A percentile compares a stretch with the other conserved stretches of the same genome.
Evolutionary conservation across 1,140 invertebrate species (phyloP).

Genomic region (Pseudomyrmex pallidus): DNA sequence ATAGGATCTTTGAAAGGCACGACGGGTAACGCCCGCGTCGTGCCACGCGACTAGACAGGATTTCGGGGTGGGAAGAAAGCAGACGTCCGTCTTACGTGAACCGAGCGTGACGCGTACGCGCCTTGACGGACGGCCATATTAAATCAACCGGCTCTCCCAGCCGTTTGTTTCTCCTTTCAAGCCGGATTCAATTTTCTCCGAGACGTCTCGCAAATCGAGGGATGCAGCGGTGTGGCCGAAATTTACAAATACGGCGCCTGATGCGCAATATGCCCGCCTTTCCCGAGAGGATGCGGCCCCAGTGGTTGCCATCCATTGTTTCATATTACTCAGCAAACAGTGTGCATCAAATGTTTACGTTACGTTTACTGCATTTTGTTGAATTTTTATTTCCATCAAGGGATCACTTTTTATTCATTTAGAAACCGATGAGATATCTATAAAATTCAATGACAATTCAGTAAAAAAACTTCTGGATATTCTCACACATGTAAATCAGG

Average conservation of each 20-base stretch:
- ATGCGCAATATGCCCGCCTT: constrained; percentile 65
- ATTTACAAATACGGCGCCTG: constrained; percentile 78
- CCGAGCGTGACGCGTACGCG: constrained; percentile 66
- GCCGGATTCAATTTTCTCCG: constrained; percentile 82
- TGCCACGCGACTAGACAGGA: constrained; percentile 75
- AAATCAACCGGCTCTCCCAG: constrained; percentile 77
- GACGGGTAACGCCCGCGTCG: constrained; percentile 64
- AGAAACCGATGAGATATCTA: neutral
- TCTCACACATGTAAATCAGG: too few species aligned
- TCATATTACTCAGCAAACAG: neutral
- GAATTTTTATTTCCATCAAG: neutral
- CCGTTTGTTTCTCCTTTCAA: constrained; percentile 80
- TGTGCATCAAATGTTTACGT: neutral
- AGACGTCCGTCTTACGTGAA: constrained; percentile 53
- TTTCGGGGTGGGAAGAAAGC: constrained; percentile 72
- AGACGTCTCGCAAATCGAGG: constrained; percentile 78
- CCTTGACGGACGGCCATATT: constrained; percentile 80
- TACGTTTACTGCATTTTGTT: neutral
- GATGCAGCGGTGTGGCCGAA: constrained; percentile 75
- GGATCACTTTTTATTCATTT: neutral
- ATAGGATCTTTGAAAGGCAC: constrained; percentile 65
- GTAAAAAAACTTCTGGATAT: too few species aligned
- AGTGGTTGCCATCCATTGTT: constrained; percentile 21
- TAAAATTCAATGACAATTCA: neutral
- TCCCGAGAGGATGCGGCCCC: neutral